Base-by-base conservation (phyloP, 2,888 invertebrate genomes). In the Drosophila rellima region DNA sequence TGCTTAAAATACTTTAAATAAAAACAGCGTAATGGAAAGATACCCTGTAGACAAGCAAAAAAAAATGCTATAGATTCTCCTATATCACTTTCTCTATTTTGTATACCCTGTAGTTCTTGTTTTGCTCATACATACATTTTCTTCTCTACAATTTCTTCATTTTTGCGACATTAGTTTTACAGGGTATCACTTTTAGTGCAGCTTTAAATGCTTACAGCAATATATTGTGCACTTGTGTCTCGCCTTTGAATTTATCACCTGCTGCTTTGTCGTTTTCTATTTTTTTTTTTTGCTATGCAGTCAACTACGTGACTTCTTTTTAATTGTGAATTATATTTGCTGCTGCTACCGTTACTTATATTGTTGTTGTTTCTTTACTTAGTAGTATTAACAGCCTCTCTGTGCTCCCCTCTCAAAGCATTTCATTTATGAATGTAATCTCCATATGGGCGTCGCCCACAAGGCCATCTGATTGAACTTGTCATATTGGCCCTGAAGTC, bases 391-490 rank as follows among this genome's bases (percentile, higher is more conserved):
- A 55, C 45, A 33, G n/a, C 29, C 40, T 13, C 23, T 6, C n/a
- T 10, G 23, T 11, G 45, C 17, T 17, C 3, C 39, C 13, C 13
- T 37, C 33, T 18, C 11, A 20, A 23, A 31, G 8, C 29, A 26
- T 33, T 60, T 51, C 37, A 63, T 61, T 74, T 75, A 69, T 72
- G 55, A 48, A 70, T 82, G 64, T 81, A 86, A 86, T 82, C 83
- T 69, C 63, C 79, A 79, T 82, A 76, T 77, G 86, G 71, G 67
- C 31, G 73, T 66, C 33, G 47, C 64, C 55, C 55, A 42, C 76
- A 67, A 69, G 64, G 74, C 77, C 83, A 74, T 69, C 74, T 74
- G 82, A 83, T 86, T 84, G 87, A 84, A 86, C 82, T 81, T 77
- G 77, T 79, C 80, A 65, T 59, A 70, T 20, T 55, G 72, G 39